phyloP scores from a whole-genome alignment of 2,888 invertebrate species.

The Ormyrus rosae region DNA sequence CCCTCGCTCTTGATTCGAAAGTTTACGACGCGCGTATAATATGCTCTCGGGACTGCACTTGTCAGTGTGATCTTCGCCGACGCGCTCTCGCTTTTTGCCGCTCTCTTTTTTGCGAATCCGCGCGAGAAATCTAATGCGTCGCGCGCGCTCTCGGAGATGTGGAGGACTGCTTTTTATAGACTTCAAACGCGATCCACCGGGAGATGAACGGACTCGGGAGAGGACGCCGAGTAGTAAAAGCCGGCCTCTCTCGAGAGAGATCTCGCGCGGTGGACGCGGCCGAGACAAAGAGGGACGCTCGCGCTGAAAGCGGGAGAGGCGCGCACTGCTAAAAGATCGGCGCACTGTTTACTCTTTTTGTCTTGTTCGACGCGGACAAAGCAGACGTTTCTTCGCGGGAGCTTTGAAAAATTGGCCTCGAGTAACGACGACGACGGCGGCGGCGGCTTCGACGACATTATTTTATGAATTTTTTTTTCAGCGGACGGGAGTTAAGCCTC shows the following conservation, averaged over 20 bases:
- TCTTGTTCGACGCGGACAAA: no score
- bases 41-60: constrained; percentile 14
- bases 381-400: no score
- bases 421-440: no score
- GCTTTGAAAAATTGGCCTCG: no score
- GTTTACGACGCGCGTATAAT: constrained; percentile 41
- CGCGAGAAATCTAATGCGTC: constrained; percentile 44
- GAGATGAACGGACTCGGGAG: constrained; percentile 20
- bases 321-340: no score
- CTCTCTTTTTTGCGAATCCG: not conserved
- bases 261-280: not conserved
- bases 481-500: no score
- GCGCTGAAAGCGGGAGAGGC: no score
- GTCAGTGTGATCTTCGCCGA: constrained; percentile 54
- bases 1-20: constrained; percentile 30
- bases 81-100: not conserved
- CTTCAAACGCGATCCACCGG: constrained; percentile 53
- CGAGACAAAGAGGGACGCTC: constrained; percentile 18
- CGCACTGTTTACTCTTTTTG: no score
- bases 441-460: no score
- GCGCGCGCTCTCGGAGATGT: not conserved
- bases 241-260: not conserved
- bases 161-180: constrained; percentile 56
- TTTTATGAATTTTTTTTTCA: no score
- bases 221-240: constrained; percentile 21